A percentile compares a stretch with the other conserved stretches of the same genome.
Evolutionary conservation across 2,888 invertebrate species (phyloP).

Genomic region (Latrodectus hesperus): DNA sequence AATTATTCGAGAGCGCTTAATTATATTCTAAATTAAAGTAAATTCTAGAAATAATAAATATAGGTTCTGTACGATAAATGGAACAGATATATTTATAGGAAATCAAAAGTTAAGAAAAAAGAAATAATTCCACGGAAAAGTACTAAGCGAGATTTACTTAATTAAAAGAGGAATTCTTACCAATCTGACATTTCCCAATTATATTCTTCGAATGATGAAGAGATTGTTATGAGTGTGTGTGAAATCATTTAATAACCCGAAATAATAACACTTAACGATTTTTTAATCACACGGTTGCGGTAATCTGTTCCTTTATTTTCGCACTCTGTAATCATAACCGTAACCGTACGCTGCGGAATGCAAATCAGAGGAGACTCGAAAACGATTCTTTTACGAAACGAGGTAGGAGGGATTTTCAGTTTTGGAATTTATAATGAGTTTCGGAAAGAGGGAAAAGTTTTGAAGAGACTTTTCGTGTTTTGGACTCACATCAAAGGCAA

Average conservation of each 20-base stretch:
- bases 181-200: background rate
- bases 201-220: background rate
- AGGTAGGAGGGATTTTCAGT: constrained; percentile 44
- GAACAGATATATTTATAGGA: too few species aligned
- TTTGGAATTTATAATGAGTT: constrained; percentile 48
- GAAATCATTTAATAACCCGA: constrained; percentile 9
- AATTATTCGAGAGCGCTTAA: too few species aligned
- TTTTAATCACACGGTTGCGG: constrained; percentile 47
- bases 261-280: constrained; percentile 61
- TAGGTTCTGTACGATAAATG: too few species aligned
- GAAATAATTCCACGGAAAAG: too few species aligned
- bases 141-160: too few species aligned
- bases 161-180: too few species aligned
- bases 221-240: background rate
- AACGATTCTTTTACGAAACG: constrained; percentile 36
- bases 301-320: constrained; percentile 36
- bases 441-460: background rate
- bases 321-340: constrained; percentile 35
- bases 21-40: too few species aligned
- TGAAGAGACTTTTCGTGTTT: background rate
- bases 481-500: background rate
- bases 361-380: constrained; percentile 30
- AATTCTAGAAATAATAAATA: too few species aligned
- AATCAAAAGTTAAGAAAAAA: too few species aligned
- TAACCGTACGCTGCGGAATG: constrained; percentile 29